A percentile compares a stretch with the other conserved stretches of the same genome.
Evolutionary conservation across 2,113 vertebrate species (phyloP).

Genomic region (Aviceda subcristata): DNA sequence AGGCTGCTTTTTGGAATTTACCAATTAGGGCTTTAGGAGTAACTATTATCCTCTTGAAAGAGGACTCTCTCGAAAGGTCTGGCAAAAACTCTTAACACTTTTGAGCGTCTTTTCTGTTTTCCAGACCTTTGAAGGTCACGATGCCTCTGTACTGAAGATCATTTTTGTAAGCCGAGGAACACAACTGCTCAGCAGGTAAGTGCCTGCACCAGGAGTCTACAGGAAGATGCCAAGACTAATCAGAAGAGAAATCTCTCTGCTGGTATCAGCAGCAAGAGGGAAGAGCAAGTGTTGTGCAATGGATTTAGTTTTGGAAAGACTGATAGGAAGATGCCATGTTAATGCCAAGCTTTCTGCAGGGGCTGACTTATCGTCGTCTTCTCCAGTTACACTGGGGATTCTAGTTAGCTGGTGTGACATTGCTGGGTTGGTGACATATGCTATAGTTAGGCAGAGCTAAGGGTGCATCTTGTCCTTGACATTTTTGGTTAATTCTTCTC

Average conservation of each 20-base stretch:
- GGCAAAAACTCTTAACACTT: neutral
- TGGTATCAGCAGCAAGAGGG: neutral
- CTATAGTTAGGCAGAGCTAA: neutral
- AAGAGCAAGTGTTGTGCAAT: too few species aligned
- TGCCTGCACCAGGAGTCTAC: neutral
- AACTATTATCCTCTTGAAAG: neutral
- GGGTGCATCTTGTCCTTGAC: neutral
- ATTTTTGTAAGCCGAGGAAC: constrained; percentile 90
- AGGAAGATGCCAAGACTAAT: neutral
- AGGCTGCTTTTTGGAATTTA: neutral
- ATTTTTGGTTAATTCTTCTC: neutral
- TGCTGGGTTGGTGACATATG: neutral
- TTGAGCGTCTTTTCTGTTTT: neutral
- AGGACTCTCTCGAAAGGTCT: neutral
- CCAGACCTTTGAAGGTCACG: constrained; percentile 97
- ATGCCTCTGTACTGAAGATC: constrained; percentile 93
- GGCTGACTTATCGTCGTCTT: neutral
- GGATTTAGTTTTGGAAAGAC: neutral
- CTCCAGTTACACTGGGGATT: neutral
- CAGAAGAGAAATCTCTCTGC: neutral
- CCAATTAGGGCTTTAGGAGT: neutral
- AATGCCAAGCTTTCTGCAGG: neutral
- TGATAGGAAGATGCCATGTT: neutral
- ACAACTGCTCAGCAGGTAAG: constrained; percentile 90
- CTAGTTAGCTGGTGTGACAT: neutral